phyloP scores from a whole-genome alignment of 2,888 invertebrate species.

The Eupithecia subumbrata region DNA sequence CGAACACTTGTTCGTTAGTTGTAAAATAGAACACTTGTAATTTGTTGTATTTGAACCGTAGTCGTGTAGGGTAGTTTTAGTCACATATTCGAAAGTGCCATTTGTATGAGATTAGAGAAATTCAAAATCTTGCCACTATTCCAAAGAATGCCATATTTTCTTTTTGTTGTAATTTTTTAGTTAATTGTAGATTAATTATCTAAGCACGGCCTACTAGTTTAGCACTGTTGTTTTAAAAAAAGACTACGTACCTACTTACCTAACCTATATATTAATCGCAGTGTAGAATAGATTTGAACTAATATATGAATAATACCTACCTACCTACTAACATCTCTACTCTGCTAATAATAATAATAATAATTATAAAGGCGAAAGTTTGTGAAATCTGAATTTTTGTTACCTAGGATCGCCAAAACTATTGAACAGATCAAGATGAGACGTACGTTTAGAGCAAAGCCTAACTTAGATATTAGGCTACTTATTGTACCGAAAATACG shows the following conservation, averaged over 20 bases:
- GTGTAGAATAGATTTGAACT: neutral
- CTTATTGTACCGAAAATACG: no score
- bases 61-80: neutral
- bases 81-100: constrained; percentile 11
- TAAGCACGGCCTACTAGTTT: neutral
- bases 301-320: neutral
- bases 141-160: constrained; percentile 28
- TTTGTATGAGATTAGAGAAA: constrained; percentile 15
- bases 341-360: no score
- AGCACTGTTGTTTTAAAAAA: neutral
- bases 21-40: no score
- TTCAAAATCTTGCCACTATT: constrained; percentile 34
- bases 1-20: neutral
- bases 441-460: no score
- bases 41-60: neutral
- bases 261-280: neutral
- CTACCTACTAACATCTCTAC: no score
- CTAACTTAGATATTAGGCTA: no score
- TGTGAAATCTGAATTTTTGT: no score
- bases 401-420: no score
- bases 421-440: no score
- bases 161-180: neutral
- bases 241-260: neutral
- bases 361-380: no score
- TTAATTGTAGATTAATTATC: neutral